Evolutionary conservation across 2,888 invertebrate species (phyloP).

Genomic region (Panzeria rudis): DNA sequence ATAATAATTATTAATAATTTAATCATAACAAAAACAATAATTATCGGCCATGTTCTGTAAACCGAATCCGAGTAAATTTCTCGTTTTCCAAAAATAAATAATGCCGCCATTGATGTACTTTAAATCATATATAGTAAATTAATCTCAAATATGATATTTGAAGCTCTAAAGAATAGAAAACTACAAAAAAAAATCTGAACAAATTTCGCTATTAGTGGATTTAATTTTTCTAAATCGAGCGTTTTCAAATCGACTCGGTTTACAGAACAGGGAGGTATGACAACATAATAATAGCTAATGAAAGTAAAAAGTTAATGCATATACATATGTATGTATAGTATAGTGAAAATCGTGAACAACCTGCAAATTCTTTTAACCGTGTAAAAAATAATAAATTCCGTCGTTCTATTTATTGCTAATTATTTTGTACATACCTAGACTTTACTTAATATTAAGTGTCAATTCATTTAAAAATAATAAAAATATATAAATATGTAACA

Average conservation of each 20-base stretch:
- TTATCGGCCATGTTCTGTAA: too few relatives aligned
- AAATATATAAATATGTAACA: not conserved
- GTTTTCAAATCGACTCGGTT: too few relatives aligned
- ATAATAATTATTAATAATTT: not conserved
- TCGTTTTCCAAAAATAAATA: too few relatives aligned
- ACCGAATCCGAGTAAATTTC: too few relatives aligned
- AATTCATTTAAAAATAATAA: not conserved
- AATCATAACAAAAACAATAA: not conserved
- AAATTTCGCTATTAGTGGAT: too few relatives aligned
- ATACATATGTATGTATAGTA: not conserved
- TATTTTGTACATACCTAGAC: constrained; percentile 32
- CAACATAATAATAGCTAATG: not conserved
- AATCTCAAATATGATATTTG: too few relatives aligned
- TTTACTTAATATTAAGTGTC: constrained; percentile 4
- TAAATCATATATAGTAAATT: too few relatives aligned
- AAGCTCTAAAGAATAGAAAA: too few relatives aligned
- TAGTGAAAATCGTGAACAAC: not conserved
- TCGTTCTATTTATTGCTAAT: not conserved
- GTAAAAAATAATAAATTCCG: not conserved
- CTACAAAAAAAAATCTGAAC: too few relatives aligned
- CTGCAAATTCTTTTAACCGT: not conserved
- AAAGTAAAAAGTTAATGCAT: not conserved
- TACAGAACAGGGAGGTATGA: too few relatives aligned
- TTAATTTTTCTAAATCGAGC: too few relatives aligned
- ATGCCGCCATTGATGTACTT: too few relatives aligned